A percentile compares a stretch with the other conserved stretches of the same genome.
Evolutionary conservation across 2,797 vertebrate genomes (phyloP).

Genomic region (Serranus cabrilla): DNA sequence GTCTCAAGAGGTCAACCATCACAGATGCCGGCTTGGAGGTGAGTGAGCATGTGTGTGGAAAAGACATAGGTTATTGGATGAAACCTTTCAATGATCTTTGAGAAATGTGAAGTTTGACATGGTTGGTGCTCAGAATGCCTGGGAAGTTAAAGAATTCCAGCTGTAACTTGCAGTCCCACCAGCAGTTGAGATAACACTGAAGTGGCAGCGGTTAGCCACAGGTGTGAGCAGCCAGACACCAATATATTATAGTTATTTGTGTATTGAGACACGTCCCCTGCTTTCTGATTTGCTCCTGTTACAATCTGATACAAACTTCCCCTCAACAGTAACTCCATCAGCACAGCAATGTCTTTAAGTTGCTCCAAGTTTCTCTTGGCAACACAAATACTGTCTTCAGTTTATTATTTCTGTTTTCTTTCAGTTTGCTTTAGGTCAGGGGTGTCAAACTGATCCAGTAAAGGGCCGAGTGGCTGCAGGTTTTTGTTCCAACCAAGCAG

Average conservation of each 20-base stretch:
- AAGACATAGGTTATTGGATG: background rate
- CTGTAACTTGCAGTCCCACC: too few species aligned
- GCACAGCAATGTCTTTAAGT: background rate
- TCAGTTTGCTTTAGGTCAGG: background rate
- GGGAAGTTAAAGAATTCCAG: background rate
- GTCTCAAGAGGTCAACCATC: conserved; percentile 98
- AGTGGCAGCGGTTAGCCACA: background rate
- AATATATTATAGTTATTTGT: background rate
- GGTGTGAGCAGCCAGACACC: background rate
- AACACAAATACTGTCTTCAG: background rate
- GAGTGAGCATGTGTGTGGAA: conserved; percentile 58
- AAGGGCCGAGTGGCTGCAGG: too few species aligned
- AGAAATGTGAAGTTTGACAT: background rate
- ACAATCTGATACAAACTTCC: too few species aligned
- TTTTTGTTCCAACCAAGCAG: too few species aligned
- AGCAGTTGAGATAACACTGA: background rate
- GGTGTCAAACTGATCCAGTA: too few species aligned
- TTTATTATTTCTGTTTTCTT: background rate
- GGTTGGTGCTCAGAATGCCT: background rate
- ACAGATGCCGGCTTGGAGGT: conserved; percentile 98
- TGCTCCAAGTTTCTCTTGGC: background rate
- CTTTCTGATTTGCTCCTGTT: too few species aligned
- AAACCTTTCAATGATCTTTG: background rate
- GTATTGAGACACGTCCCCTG: too few species aligned
- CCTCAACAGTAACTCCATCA: background rate